Evolutionary conservation across 2,888 invertebrate genomes (phyloP), one percentile per base, ranked within the genome.

Genomic region (Tinea semifulvella): DNA sequence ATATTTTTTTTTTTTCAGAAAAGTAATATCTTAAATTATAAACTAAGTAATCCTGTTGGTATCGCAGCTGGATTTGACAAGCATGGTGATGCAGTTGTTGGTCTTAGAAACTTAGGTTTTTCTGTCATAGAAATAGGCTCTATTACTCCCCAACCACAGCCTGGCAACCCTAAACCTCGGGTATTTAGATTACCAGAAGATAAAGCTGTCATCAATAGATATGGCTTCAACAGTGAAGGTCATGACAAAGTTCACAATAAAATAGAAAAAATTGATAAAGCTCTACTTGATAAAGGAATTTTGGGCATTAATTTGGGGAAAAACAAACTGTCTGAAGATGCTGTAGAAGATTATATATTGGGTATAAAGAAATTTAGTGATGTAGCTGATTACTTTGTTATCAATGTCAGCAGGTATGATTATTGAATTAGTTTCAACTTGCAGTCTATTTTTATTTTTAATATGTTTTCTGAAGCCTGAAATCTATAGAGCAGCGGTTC

Each of bases 1-100:
- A n/a, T n/a, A n/a, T n/a, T n/a, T 40, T 16, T 38, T 39, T 39
- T 65, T 65, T 56, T 63, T 31, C 67, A 92, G 92, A 83, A 84
- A 62, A 88, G 89, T 0, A 83, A 76, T 44, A 77, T 96, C 39
- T 89, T 92, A 65, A 86, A 87, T 16, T 80, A 86, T 49, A 67
- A 87, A 10, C 86, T 99, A 49, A 79, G 84, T 45, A 98, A 96
- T 77, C 98, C 98, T 0, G 72, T 99, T 54, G 98, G 99, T n/a
- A 88, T 99, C 59, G 98, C 98, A 18, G 99, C 98, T 46, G 99
- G 98, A 4, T 98, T 98, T 76, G 99, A 99, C 69, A 99, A 99
- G 70, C 89, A 98, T 72, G 98, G 90, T 4, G 96, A 98, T 79
- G 96, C 94, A 16, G 83, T 97, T 1, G 69, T 87, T 56, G 93